Conservation (phyloP, 1,140 invertebrate genomes). For the Bombus turneri region DNA sequence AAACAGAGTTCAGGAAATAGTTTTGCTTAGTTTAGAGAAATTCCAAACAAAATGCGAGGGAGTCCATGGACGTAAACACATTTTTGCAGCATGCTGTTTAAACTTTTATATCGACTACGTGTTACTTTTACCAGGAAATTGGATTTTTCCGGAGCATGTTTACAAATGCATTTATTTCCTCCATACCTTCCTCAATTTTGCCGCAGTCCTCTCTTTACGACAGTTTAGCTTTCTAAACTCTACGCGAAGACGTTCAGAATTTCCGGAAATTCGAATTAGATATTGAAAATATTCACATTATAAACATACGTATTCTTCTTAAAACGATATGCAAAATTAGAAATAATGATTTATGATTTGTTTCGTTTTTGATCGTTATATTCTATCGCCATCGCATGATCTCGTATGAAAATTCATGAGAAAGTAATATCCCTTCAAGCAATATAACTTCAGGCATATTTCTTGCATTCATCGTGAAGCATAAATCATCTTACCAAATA, state of each 20-base stretch:
- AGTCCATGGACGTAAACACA: background rate
- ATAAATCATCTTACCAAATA: no score
- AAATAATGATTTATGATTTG: background rate
- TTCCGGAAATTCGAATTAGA: background rate
- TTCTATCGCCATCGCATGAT: background rate
- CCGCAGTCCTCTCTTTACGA: background rate
- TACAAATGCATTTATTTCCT: background rate
- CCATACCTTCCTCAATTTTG: background rate
- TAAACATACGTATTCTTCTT: background rate
- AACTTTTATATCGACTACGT: background rate
- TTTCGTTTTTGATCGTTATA: no score
- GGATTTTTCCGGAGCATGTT: background rate
- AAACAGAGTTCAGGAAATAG: background rate
- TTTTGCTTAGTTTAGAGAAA: background rate
- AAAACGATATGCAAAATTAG: background rate
- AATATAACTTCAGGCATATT: background rate
- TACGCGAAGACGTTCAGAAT: background rate
- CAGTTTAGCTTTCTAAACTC: background rate
- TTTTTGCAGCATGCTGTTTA: background rate
- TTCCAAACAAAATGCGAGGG: background rate
- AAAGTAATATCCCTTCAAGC: background rate
- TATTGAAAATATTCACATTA: background rate
- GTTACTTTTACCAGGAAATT: background rate
- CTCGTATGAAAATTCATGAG: background rate
- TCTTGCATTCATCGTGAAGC: background rate